Percentiles rank a stretch among this genome's conserved stretches.
Evolutionary conservation across 2,888 invertebrate species (phyloP).

Genomic region (Anthoptus insignis): DNA sequence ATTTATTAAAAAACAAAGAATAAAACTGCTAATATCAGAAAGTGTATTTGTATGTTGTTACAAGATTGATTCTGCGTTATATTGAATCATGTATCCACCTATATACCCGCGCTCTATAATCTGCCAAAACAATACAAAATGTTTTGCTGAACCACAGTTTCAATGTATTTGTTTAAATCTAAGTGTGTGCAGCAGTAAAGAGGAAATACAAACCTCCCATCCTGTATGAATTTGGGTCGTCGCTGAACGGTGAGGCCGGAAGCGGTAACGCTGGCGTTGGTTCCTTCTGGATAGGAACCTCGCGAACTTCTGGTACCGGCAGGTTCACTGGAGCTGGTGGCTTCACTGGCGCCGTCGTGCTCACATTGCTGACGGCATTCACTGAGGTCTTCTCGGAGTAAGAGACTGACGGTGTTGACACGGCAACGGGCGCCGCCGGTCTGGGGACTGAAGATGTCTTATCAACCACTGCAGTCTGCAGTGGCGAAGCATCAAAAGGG

Average conservation of each 20-base stretch:
- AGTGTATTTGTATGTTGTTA: too few relatives aligned
- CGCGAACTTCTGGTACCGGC: conserved; percentile 55
- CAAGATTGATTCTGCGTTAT: too few relatives aligned
- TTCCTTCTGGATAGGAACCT: conserved; percentile 62
- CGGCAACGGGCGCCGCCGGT: conserved; percentile 50
- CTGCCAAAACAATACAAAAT: too few relatives aligned
- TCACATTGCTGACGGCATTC: conserved; percentile 63
- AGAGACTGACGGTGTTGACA: conserved; percentile 57
- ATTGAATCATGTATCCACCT: too few relatives aligned
- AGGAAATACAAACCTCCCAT: conserved; percentile 89
- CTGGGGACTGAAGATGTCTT: conserved; percentile 62
- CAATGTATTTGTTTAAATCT: too few relatives aligned
- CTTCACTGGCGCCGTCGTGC: conserved; percentile 55
- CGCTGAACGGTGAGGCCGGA: conserved; percentile 82
- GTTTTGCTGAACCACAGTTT: too few relatives aligned
- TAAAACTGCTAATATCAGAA: too few relatives aligned
- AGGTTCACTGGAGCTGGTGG: conserved; percentile 50
- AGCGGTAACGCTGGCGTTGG: conserved; percentile 70
- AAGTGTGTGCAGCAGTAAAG: too few relatives aligned
- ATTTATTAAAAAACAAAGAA: too few relatives aligned
- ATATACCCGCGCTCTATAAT: too few relatives aligned
- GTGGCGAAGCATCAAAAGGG: conserved; percentile 85
- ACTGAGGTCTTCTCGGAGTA: conserved; percentile 76
- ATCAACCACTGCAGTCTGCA: conserved; percentile 62
- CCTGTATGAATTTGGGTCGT: conserved; percentile 90